Base-by-base conservation (phyloP, 2,113 vertebrate species). In the Pitta sordida region DNA sequence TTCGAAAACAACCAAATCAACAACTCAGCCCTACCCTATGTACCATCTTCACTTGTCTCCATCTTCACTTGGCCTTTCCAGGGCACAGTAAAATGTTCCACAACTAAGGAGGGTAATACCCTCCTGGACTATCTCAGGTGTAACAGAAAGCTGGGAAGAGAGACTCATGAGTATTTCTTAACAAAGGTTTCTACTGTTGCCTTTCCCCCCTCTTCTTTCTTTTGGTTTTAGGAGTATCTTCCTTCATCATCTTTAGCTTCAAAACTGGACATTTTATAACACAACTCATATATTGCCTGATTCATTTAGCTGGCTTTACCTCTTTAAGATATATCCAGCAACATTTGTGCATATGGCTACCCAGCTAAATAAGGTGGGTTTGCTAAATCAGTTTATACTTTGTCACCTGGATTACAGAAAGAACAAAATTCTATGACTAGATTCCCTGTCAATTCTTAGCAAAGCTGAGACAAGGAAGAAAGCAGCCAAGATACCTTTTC, bases 361-460 rank as follows among this genome's bases (percentile, higher is more conserved):
- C 0, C 3, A 0, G 20, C 2, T 59, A 17, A 75, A 63, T 3
- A 26, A 0, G 1, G 23, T 34, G 20, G 12, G 14, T 78, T 46
- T 58, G 46, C 39, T n/a, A 64, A 52, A 64, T 36, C 12, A 67
- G 23, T 44, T 15, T 24, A 9, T 24, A 39, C 36, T 83, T 67
- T 78, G 41, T 34, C 21, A 60, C 15, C 48, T 56, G 46, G 6
- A 37, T 34, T 17, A 55, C 7, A 63, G 29, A 83, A 34, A 62
- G 6, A 43, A 24, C 7, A 3, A 63, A 78, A 21, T 30, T n/a
- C 29, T 73, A 21, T 11, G 21, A 36, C 29, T 34, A 44, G 18
- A 56, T 36, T 52, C 39, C 21, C 32, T 37, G 15, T 13, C 18
- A 53, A 44, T 30, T 58, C 19, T 39, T 56, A 49, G n/a, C 24